Percentiles rank a stretch among this genome's conserved stretches.
Evolutionary conservation across 2,888 invertebrate species (phyloP).

Genomic region (Lochmaea capreae): DNA sequence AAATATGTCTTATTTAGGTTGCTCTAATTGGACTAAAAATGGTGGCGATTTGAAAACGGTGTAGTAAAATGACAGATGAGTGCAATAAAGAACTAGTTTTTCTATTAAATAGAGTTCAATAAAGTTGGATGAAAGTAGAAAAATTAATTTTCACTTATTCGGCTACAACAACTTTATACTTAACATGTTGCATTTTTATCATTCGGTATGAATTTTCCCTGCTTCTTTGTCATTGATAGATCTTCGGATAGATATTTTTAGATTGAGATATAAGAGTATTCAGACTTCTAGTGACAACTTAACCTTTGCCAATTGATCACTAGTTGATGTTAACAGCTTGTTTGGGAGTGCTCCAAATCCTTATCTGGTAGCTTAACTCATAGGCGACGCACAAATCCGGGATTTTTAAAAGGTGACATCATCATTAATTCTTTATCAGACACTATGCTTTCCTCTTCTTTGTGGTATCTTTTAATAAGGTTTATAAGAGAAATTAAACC

Average conservation of each 20-base stretch:
- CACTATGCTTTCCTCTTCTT: too few species aligned
- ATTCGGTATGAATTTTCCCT: not conserved
- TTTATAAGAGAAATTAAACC: too few species aligned
- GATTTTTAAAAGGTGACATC: not conserved
- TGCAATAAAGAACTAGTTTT: too few species aligned
- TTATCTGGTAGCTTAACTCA: constrained; percentile 25
- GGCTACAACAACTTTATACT: not conserved
- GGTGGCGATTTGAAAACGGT: too few species aligned
- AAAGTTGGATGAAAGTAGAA: too few species aligned
- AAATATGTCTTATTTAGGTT: too few species aligned
- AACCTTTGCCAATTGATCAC: constrained; percentile 43
- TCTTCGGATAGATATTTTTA: constrained; percentile 25
- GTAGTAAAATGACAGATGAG: too few species aligned
- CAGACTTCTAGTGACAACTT: constrained; percentile 40
- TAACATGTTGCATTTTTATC: not conserved
- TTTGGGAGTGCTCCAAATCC: constrained; percentile 21
- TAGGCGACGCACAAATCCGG: constrained; percentile 21
- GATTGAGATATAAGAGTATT: constrained; percentile 31
- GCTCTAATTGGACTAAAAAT: too few species aligned
- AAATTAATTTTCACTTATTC: too few species aligned
- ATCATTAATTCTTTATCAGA: not conserved
- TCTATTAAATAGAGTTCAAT: too few species aligned
- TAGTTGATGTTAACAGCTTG: constrained; percentile 28
- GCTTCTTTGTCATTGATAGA: constrained; percentile 16
- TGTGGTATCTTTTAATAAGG: too few species aligned